phyloP scores from a whole-genome alignment of 2,888 invertebrate species.

The Dioctria linearis region DNA sequence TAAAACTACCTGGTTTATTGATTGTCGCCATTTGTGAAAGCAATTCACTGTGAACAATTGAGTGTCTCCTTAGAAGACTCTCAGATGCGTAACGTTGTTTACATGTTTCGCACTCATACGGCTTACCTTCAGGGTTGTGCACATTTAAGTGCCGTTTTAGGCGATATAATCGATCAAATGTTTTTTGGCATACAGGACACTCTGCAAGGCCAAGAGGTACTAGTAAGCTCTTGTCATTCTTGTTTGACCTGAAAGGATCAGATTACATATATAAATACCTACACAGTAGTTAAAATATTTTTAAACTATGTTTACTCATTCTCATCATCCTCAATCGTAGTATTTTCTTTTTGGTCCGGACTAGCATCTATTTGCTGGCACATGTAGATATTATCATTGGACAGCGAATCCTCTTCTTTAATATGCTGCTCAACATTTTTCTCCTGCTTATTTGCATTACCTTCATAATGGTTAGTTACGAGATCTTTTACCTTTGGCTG shows the following conservation, averaged over 20 bases:
- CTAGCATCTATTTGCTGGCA: too few relatives aligned
- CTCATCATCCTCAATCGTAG: neutral
- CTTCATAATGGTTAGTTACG: neutral
- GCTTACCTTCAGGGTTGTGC: constrained; percentile 62
- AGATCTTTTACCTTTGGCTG: neutral
- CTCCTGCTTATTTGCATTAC: neutral
- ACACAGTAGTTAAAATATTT: neutral
- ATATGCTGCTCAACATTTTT: neutral
- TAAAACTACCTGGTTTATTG: constrained; percentile 61
- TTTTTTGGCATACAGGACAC: constrained; percentile 72
- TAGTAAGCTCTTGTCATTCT: constrained; percentile 15
- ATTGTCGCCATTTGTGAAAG: constrained; percentile 48
- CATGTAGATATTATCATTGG: neutral
- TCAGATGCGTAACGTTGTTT: constrained; percentile 63
- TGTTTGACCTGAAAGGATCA: neutral
- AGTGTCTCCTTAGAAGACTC: constrained; percentile 64
- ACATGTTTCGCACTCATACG: constrained; percentile 64
- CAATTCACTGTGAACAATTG: constrained; percentile 62
- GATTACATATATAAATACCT: neutral
- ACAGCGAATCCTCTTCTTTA: constrained; percentile 2
- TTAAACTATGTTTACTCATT: neutral
- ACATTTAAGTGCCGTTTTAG: constrained; percentile 65
- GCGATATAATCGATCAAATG: constrained; percentile 71
- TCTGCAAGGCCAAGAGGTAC: constrained; percentile 55
- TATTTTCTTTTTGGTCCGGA: neutral